Percentiles rank a stretch among this genome's conserved stretches.
phyloP scores from a whole-genome alignment of 1,140 invertebrate species.

The Neoseiulus cucumeris region DNA sequence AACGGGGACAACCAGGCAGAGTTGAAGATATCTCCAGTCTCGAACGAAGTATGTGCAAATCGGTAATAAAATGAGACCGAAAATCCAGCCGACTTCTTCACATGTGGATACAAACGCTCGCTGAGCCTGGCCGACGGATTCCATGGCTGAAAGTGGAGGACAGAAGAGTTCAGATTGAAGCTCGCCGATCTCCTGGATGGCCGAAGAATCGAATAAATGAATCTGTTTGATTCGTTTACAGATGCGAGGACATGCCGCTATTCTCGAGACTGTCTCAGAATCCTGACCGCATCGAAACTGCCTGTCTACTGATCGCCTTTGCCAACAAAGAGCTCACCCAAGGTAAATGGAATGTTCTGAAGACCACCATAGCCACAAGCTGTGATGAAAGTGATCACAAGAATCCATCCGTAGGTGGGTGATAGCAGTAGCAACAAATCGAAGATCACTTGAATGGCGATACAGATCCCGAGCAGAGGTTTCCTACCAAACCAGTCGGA shows the following conservation, averaged over 20 bases:
- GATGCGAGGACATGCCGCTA: too few relatives aligned
- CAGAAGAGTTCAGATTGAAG: too few relatives aligned
- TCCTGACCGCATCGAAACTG: too few relatives aligned
- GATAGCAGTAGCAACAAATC: not conserved
- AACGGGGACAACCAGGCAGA: slow-evolving; percentile 22
- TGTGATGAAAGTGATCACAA: not conserved
- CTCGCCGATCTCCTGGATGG: too few relatives aligned
- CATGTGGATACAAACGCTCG: not conserved
- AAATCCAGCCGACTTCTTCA: not conserved
- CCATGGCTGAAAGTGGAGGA: not conserved
- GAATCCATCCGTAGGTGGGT: not conserved
- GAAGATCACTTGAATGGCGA: not conserved
- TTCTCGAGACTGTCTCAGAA: too few relatives aligned
- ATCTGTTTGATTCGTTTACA: too few relatives aligned
- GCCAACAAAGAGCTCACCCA: too few relatives aligned
- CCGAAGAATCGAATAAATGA: too few relatives aligned
- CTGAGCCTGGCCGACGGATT: not conserved
- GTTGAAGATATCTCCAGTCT: slow-evolving; percentile 29
- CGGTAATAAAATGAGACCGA: slow-evolving; percentile 24
- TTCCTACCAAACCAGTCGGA: not conserved
- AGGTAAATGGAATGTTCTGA: not conserved
- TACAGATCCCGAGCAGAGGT: not conserved
- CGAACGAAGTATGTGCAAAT: slow-evolving; percentile 26
- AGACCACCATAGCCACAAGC: not conserved
- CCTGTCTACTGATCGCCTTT: too few relatives aligned